Percentiles rank a stretch among this genome's conserved stretches.
phyloP scores from a whole-genome alignment of 64 coral and sea anemone species.

The Astreopora myriophthalma region DNA sequence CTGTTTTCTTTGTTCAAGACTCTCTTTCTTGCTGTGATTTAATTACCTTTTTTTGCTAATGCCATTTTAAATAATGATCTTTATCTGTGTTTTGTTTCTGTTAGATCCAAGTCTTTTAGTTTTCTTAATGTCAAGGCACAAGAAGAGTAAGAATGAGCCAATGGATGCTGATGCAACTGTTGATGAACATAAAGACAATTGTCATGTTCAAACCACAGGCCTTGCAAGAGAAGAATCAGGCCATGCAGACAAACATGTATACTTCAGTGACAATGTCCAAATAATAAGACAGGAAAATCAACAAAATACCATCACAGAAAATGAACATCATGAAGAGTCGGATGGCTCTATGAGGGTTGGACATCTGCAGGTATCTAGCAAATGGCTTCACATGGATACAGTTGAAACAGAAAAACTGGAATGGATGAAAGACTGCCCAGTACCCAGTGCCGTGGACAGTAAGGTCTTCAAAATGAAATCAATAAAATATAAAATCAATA shows the following conservation, averaged over 20 bases:
- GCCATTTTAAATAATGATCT: not conserved
- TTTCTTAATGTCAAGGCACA: constrained; percentile 60
- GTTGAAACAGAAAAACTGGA: constrained; percentile 91
- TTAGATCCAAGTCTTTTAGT: constrained; percentile 77
- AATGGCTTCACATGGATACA: constrained; percentile 94
- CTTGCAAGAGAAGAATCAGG: not conserved
- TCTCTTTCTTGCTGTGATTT: too few species aligned
- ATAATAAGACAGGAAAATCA: constrained; percentile 2
- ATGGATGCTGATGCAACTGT: not conserved
- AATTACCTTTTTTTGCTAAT: not conserved
- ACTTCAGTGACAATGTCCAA: constrained; percentile 67
- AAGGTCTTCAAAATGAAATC: constrained; percentile 55
- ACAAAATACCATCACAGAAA: not conserved
- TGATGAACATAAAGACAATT: not conserved
- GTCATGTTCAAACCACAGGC: not conserved
- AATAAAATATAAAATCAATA: not conserved
- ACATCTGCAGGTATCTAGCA: constrained; percentile 19
- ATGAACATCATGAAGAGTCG: constrained; percentile 35
- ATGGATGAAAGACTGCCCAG: constrained; percentile 93
- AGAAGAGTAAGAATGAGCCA: not conserved
- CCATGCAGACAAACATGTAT: constrained; percentile 52
- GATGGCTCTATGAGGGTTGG: constrained; percentile 16
- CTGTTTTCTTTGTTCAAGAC: too few species aligned
- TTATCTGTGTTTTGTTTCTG: not conserved
- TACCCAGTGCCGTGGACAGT: constrained; percentile 72